Evolutionary conservation across 2,113 vertebrate species (phyloP).

Genomic region (Cebidichthys violaceus): DNA sequence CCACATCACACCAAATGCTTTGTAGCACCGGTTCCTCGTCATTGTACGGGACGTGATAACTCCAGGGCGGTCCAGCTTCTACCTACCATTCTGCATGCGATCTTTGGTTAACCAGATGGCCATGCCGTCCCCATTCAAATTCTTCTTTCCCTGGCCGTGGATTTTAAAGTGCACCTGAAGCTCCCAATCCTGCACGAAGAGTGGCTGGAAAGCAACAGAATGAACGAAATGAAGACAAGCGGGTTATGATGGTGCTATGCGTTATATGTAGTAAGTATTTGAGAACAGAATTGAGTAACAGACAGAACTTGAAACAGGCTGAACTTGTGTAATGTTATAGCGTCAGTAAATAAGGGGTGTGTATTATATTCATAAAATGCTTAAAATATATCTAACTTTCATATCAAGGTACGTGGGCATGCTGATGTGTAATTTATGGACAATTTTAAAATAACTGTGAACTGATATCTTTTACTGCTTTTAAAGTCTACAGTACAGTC

Average conservation of each 20-base stretch:
- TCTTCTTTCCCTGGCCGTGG: conserved; percentile 94
- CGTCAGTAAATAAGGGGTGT: background rate
- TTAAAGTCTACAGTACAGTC: background rate
- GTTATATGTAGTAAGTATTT: background rate
- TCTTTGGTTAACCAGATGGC: conserved; percentile 96
- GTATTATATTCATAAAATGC: background rate
- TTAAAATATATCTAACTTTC: background rate
- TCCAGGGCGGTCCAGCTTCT: no score
- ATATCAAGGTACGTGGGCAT: background rate
- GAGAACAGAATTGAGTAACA: background rate
- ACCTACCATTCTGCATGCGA: conserved; percentile 92
- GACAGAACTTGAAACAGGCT: background rate
- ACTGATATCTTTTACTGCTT: background rate
- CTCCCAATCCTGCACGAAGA: conserved; percentile 93
- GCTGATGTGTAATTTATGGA: background rate
- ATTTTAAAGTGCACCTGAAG: conserved; percentile 95
- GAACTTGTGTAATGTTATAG: background rate
- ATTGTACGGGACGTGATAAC: background rate
- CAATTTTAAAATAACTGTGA: background rate
- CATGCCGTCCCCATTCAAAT: conserved; percentile 92
- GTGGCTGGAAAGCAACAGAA: conserved; percentile 82
- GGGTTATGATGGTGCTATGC: conserved; percentile 9
- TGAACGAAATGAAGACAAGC: conserved; percentile 2
- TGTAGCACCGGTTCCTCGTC: background rate
- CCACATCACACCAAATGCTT: background rate